Evolutionary conservation across 2,797 vertebrate species (phyloP), one percentile per base, ranked within the genome.

Genomic region (Heliangelus exortis): DNA sequence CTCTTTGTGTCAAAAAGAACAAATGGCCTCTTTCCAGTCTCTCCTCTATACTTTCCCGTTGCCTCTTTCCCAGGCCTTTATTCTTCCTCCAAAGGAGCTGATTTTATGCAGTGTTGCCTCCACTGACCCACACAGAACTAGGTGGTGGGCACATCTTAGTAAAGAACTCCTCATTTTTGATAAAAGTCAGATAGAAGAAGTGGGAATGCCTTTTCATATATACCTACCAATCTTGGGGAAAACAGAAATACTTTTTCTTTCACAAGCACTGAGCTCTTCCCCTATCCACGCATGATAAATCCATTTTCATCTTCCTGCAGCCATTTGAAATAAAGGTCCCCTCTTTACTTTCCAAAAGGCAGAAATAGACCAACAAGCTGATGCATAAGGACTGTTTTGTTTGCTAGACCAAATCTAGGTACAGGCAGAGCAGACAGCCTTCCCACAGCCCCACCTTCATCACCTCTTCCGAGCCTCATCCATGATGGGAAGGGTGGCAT

Each of bases 381-480:
- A 41, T 53, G 23, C 28, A 3, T 69, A 3, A 10, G 8, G 28
- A 43, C 22, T 9, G 5, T 66, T 73, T 91, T 77, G 41, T 89
- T 67, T 83, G 68, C 31, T 1, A 1, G 65, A 39, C 22, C 34
- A 45, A 39, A 47, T 39, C 19, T 59, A 15, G 1, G 4, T 29
- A 8, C 8, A 58, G 39, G 45, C 50, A 85, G 39, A 53, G 48
- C 34, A 89, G 58, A 23, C 15, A 1, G 5, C n/a, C 15, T 73
- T 62, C n/a, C 77, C 10, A 10, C 39, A 48, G n/a, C 54, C 58
- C 67, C 47, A 39, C 18, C 36, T 45, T 68, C 8, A 1, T 1
- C 2, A n/a, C 45, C 74, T 65, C 74, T 65, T 15, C 39, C 0
- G 0, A 14, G 22, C 20, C 34, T 67, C 13, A 28, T 9, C 61